Evolutionary conservation across 2,113 vertebrate genomes (phyloP).

Genomic region (Psettodes erumei): DNA sequence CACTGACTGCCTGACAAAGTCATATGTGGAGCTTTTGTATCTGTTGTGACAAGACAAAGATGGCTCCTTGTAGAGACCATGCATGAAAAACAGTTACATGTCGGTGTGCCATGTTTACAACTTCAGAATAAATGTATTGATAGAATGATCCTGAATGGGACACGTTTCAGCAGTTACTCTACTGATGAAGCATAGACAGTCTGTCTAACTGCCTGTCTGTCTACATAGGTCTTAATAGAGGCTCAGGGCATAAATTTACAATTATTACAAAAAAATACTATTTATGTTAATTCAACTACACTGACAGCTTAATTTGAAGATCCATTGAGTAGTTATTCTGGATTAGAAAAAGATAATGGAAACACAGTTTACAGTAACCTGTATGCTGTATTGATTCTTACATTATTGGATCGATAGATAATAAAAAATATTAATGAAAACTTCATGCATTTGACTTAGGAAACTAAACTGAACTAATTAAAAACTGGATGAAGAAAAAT

Average conservation of each 20-base stretch:
- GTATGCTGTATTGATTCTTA: background rate
- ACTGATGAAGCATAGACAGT: background rate
- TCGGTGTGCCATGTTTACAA: background rate
- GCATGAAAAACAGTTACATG: slow-evolving; percentile 16
- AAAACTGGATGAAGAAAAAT: background rate
- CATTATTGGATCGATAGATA: background rate
- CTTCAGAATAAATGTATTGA: slow-evolving; percentile 19
- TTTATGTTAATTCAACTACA: too few relatives aligned
- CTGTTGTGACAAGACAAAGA: slow-evolving; percentile 60
- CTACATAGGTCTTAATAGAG: background rate
- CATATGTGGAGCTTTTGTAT: slow-evolving; percentile 41
- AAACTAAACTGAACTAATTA: background rate
- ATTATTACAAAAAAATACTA: too few relatives aligned
- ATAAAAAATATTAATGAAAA: background rate
- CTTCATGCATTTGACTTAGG: background rate
- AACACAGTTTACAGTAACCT: background rate
- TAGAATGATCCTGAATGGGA: slow-evolving; percentile 12
- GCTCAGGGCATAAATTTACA: background rate
- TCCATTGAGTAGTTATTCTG: too few relatives aligned
- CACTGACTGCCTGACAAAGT: slow-evolving; percentile 54
- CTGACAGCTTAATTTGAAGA: too few relatives aligned
- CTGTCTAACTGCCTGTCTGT: too few relatives aligned
- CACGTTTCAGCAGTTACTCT: background rate
- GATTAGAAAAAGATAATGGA: too few relatives aligned
- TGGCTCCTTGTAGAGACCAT: slow-evolving; percentile 44